Conservation (phyloP, 2,888 invertebrate species). For the Dasypogon diadema region DNA sequence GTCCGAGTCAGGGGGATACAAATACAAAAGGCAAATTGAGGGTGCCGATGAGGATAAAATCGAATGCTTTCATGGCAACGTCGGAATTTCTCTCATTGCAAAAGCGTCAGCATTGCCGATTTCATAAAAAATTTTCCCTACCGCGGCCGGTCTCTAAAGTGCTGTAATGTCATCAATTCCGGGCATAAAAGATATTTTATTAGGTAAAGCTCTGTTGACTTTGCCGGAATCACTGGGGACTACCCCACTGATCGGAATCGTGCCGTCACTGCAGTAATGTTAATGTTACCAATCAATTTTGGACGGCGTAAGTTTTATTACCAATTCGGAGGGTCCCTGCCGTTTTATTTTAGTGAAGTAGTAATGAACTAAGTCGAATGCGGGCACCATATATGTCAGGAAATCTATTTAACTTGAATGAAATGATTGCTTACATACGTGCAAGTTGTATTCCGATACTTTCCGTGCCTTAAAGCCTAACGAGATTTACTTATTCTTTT, state of each 20-base stretch:
- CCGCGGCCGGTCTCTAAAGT: constrained; percentile 15
- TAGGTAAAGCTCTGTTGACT: constrained; percentile 45
- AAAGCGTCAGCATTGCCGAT: constrained; percentile 36
- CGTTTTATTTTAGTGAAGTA: background rate
- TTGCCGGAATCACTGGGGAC: background rate
- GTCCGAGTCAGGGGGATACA: background rate
- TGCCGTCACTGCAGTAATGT: constrained; percentile 21
- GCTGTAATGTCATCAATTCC: constrained; percentile 49
- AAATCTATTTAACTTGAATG: background rate
- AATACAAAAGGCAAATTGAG: background rate
- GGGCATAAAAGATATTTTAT: constrained; percentile 48
- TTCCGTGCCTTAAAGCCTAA: too few species aligned
- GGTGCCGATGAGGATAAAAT: constrained; percentile 39
- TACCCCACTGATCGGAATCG: constrained; percentile 16
- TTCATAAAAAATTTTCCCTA: constrained; percentile 23
- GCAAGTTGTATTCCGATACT: too few species aligned
- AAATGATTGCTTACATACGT: background rate
- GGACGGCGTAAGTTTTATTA: constrained; percentile 24
- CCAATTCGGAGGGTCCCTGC: background rate
- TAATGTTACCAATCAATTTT: constrained; percentile 47
- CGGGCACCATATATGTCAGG: background rate
- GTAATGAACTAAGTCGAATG: background rate
- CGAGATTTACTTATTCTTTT: too few species aligned
- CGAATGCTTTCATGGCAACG: constrained; percentile 19
- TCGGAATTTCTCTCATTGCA: constrained; percentile 15